A percentile compares a stretch with the other conserved stretches of the same genome.
Conservation (phyloP, 2,113 vertebrate species). For the Tringa solitaria region DNA sequence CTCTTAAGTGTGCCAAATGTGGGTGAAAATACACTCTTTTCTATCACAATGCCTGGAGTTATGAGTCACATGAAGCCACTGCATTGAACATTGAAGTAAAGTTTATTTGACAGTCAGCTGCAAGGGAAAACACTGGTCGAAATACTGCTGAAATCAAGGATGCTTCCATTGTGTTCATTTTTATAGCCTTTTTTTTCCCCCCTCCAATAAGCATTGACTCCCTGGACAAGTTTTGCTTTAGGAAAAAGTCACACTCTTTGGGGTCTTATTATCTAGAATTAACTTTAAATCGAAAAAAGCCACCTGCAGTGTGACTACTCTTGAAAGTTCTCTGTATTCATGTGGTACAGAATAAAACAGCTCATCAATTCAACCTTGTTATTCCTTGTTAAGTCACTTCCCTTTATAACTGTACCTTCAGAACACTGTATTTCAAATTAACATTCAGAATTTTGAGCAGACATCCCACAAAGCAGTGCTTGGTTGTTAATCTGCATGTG, state of each 20-base stretch:
- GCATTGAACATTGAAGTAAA: neutral
- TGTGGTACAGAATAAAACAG: neutral
- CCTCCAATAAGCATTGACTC: neutral
- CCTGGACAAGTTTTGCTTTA: neutral
- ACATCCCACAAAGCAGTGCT: neutral
- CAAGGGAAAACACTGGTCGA: neutral
- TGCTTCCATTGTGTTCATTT: neutral
- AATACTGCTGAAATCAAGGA: neutral
- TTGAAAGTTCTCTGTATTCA: neutral
- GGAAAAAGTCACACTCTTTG: neutral
- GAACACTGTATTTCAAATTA: neutral
- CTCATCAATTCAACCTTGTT: neutral
- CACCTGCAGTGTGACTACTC: neutral
- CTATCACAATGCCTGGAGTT: neutral
- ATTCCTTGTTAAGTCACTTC: neutral
- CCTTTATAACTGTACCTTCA: neutral
- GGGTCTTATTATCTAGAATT: neutral
- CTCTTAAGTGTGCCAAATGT: neutral
- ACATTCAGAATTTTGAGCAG: neutral
- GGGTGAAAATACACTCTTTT: neutral
- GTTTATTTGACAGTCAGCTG: neutral
- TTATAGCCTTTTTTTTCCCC: neutral
- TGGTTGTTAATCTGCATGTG: neutral
- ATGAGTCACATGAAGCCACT: neutral
- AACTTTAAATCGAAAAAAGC: neutral